phyloP scores from a whole-genome alignment of 1,140 invertebrate genomes.

The Choristoneura fumiferana region DNA sequence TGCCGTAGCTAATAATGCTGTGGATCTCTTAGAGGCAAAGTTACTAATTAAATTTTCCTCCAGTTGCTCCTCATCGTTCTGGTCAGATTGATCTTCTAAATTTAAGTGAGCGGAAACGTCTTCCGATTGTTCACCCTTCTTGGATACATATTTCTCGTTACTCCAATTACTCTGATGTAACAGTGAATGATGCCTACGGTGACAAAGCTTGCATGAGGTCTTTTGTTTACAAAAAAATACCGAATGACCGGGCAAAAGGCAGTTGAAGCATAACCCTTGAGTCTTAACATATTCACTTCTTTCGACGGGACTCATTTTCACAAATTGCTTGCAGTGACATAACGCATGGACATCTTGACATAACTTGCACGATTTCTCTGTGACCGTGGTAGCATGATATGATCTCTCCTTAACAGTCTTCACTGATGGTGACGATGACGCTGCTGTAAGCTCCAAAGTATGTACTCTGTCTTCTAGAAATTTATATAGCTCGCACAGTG shows the following conservation, averaged over 20 bases:
- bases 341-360: neutral
- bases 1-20: neutral
- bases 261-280: neutral
- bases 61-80: neutral
- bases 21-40: neutral
- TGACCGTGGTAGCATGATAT: neutral
- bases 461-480: neutral
- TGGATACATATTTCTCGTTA: neutral
- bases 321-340: neutral
- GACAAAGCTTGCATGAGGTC: neutral
- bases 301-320: neutral
- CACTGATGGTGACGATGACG: neutral
- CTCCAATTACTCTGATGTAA: neutral
- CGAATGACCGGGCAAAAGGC: neutral
- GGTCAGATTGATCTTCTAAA: neutral
- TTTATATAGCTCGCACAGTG: neutral
- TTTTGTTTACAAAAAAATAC: neutral
- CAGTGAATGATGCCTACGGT: neutral
- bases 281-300: neutral
- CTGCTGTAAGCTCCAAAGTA: neutral
- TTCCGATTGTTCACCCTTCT: too few species aligned
- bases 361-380: neutral
- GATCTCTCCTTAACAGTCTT: neutral
- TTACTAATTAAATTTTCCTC: neutral
- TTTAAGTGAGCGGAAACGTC: neutral